Base-by-base conservation (phyloP, 2,888 invertebrate species). In the Incurvaria masculella region DNA sequence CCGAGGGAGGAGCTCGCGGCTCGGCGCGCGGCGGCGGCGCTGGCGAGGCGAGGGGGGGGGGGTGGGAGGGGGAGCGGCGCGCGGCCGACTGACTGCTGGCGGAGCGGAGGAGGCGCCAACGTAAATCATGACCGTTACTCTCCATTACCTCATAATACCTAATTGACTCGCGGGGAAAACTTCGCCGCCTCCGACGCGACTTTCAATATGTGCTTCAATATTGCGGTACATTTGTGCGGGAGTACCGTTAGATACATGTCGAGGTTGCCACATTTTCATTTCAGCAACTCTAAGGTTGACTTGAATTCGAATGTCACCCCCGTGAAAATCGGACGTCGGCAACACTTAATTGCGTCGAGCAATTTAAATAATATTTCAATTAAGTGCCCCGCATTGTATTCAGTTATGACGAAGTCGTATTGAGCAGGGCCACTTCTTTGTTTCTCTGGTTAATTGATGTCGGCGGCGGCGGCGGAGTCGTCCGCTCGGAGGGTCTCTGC, bases 41-140 rank as follows among this genome's bases (percentile, higher is more conserved):
- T n/a, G 27, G 47, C 47, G 45, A 27, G 26, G n/a, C 54, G 51
- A 56, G 53, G 61, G 64, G 66, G 14, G 33, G 33, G 14, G 14
- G 50, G 57, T 52, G 61, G 64, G 66, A n/a, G n/a, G 46, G 42
- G 44, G 19, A 11, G n/a, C 54, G 23, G 61, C 62, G 49, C 55
- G 52, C 49, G 53, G 54, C 55, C 23, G 16, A 17, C 16, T 39
- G 44, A 14, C 23, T n/a, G 27, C 44, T 44, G 45, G 20, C 18
- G n/a, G 51, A 56, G 53, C 60, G 64, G 66, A 14, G 33, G 33
- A 14, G 14, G 50, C 57, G 52, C 60, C 64, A 66, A 64, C 69
- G 68, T 78, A 78, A 76, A 78, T 78, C 78, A 75, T 73, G 69
- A 65, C 66, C 72, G 71, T 78, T 76, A 71, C 68, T 76, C 76